Base-by-base conservation (phyloP, 1,140 invertebrate genomes). In the Bombus cullumanus region DNA sequence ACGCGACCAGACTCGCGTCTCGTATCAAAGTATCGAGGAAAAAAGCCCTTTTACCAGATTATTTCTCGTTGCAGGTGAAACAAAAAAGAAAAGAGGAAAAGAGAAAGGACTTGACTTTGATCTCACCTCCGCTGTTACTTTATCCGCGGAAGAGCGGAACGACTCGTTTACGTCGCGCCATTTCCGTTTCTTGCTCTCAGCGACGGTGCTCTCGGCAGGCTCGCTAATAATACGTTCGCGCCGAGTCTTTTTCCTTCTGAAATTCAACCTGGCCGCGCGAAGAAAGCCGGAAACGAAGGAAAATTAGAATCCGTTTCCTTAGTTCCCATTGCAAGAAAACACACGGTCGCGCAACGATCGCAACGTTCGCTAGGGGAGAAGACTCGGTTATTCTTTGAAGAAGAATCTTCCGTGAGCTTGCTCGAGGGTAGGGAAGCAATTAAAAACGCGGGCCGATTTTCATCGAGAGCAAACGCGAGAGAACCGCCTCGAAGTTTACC, bases 131-230 rank as follows among this genome's bases (percentile, higher is more conserved):
- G 31, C 43, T n/a, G 57, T 43, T 76, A 53, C 57, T 75, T 57
- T 39, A 53, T 64, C 74, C 41, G 81, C 74, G 85, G 80, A 86
- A 87, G 57, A 74, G 86, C 82, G 87, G 78, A 89, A 89, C 87
- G 88, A 89, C 83, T 86, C 86, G 83, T 86, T 74, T 81, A 78
- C 73, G 80, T 72, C 85, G 88, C 74, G 72, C 81, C 76, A 76
- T 87, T 85, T 87, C 79, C 76, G 81, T 79, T 89, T 86, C 89
- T 86, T 88, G 81, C 81, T 28, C 57, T 81, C 72, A 37, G 39
- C 75, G 25, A 41, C 71, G 37, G 37, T 66, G 77, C 86, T 73
- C 75, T 31, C 81, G 85, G 13, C 62, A 37, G n/a, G 47, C 68
- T 80, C 31, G 57, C 75, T 85, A 81, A 81, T 74, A 81, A 59